phyloP scores from a whole-genome alignment of 2,797 vertebrate species.

The Coracias cyanogaster region DNA sequence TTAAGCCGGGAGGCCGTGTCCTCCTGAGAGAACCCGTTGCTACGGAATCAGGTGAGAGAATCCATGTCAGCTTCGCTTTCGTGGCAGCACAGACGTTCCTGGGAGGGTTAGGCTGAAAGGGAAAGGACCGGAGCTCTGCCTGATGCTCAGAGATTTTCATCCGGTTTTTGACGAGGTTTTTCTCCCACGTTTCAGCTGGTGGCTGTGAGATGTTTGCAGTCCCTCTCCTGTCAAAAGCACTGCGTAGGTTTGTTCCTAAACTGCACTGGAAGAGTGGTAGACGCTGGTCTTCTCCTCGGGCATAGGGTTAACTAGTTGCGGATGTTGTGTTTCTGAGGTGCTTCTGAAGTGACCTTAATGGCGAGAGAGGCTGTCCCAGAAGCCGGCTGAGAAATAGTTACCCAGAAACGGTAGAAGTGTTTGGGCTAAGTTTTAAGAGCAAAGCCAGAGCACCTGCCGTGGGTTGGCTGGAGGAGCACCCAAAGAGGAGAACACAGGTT shows the following conservation, averaged over 20 bases:
- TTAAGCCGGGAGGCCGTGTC: slow-evolving; percentile 89
- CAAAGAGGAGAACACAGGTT: background rate
- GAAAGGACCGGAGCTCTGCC: background rate
- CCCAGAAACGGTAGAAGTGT: background rate
- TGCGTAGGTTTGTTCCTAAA: background rate
- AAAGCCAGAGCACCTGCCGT: background rate
- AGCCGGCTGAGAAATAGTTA: background rate
- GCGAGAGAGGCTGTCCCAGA: background rate
- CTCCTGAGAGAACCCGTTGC: slow-evolving; percentile 87
- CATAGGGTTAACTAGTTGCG: background rate
- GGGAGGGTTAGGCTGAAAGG: background rate
- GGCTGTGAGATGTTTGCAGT: background rate
- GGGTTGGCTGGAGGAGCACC: background rate
- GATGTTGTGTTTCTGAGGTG: background rate
- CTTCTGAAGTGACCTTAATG: background rate
- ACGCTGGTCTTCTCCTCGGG: background rate
- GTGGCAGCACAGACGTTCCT: background rate
- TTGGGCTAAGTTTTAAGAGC: background rate
- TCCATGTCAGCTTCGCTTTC: background rate
- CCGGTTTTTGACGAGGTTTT: background rate
- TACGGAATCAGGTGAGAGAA: slow-evolving; percentile 77
- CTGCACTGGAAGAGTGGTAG: background rate
- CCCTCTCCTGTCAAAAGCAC: background rate
- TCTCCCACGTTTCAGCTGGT: too few relatives aligned
- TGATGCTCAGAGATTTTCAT: background rate